Base-by-base conservation (phyloP, 2,888 invertebrate genomes). In the Eupithecia tripunctaria region DNA sequence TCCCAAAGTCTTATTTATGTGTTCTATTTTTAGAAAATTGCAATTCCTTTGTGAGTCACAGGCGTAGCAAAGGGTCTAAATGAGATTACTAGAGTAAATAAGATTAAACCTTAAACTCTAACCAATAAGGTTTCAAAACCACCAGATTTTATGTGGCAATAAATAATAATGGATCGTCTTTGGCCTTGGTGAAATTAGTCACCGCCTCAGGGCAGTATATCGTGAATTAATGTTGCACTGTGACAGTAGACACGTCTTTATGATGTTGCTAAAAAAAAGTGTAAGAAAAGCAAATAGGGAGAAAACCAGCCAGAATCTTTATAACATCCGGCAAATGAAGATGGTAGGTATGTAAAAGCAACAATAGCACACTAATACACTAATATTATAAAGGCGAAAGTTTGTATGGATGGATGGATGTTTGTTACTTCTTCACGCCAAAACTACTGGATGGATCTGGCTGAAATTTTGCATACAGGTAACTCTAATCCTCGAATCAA, bases 131-230 rank as follows among this genome's bases (percentile, higher is more conserved):
- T 74, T 76, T 56, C 73, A 84, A 86, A 27, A 70, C 68, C 69
- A 73, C 68, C 71, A 75, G 74, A 86, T 89, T 89, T 88, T 88
- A 90, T 91, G 91, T 84, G 89, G 91, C 84, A 91, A 92, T 92
- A 93, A 93, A 93, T 93, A 92, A 93, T 92, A 92, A 91, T 92
- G 92, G 91, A 89, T 91, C 91, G 88, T 91, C 90, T 86, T 84
- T 86, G 91, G 89, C 93, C 93, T 94, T 94, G 91, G 89, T 82
- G 87, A 89, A 91, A 91, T 93, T 93, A 94, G 92, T 93, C 92
- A 92, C 78, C 75, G 76, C 73, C 78, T 56, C 78, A 77, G 73
- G 77, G 81, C 83, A 83, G 80, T 85, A 85, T 85, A 86, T 88
- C 85, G 84, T 85, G 83, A 86, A 85, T 88, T 87, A 88, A 87